Base-by-base conservation (phyloP, 2,888 invertebrate genomes). In the Dastarcus helophoroides region DNA sequence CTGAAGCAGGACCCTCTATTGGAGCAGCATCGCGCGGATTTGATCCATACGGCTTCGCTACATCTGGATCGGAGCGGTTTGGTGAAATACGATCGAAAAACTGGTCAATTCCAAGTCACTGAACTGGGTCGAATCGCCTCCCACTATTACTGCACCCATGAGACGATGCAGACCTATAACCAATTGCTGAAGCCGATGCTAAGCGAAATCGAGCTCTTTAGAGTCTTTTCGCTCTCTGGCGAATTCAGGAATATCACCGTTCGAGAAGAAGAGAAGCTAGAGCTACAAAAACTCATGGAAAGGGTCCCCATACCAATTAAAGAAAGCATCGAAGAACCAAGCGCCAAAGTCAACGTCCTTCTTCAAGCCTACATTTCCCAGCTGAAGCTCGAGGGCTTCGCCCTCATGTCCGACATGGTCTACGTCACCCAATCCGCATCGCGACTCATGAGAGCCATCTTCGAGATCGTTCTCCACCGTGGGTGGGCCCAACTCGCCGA, bases 301-400 rank as follows among this genome's bases (percentile, higher is more conserved):
- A 71, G 94, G 51, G 98, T 98, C 0, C 98, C 98, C 0, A 95
- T 99, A 36, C 98, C 98, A 0, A 95, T 99, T 44, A 98, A 98
- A 54, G 98, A 99, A 60, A 84, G 85, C 39, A 91, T 98, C 41
- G 98, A 99, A 52, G 98, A 99, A 55, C 85, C 97, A 0, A 88
- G 88, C 35, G 98, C 98, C 0, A 99, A 99, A 48, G 80, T 94
- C 14, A 95, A 95, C 59, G 91, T 94, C 5, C 62, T 97, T 1
- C 68, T 95, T 0, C 95, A 98, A 60, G 94, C 97, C 1, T 98
- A 95, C 64, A 97, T 99, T 40, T 98, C 97, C 0, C 95, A 97
- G 60, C 63, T 99, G 44, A 97, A 95, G 62, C 66, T 99, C 32
- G 98, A 99, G 53, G 97, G 98, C 0, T 97, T 99, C 60, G 95